Base-by-base conservation (phyloP, 2,888 invertebrate genomes). In the Leucoma salicis region DNA sequence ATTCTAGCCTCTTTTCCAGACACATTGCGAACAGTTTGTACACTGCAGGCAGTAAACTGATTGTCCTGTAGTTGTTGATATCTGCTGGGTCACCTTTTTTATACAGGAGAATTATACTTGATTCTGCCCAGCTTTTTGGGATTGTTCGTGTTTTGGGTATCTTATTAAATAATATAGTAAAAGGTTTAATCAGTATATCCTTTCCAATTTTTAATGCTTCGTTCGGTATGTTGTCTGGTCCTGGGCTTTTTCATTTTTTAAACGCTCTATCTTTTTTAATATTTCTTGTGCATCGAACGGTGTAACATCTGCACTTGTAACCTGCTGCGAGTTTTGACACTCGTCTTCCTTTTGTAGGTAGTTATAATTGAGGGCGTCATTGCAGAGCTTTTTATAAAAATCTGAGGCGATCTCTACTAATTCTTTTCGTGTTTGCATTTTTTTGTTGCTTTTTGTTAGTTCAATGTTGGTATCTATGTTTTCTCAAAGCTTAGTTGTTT, bases 151-250 rank as follows among this genome's bases (percentile, higher is more conserved):
- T 25, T 18, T 45, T 13, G 2, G 46, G 14, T 29, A 46, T 46
- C 16, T 10, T 42, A 29, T 42, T 45, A 16, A 49, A 49, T 1
- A 49, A 18, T 12, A 1, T 29, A 0, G 34, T 37, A 1, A 45
- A 24, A 5, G n/a, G 21, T 14, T 6, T n/a, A 8, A 31, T 7
- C 2, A 49, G 8, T 11, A 42, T n/a, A 5, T 10, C 7, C n/a
- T 31, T 15, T 13, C 39, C 39, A 0, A 35, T 2, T 31, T 37
- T 49, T 10, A 49, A 4, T 8, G 42, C 49, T 29, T 49, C 49
- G n/a, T 49, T 49, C 1, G 42, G 34, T 7, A 49, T 49, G n/a
- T 25, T 24, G 8, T 49, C 45, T 1, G 31, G 28, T 0, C 49
- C 42, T 2, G 37, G 31, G 21, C 42, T 43, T 29, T 35, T 43